phyloP scores from a whole-genome alignment of 2,888 invertebrate species.

The Agonopterix subpropinquella region DNA sequence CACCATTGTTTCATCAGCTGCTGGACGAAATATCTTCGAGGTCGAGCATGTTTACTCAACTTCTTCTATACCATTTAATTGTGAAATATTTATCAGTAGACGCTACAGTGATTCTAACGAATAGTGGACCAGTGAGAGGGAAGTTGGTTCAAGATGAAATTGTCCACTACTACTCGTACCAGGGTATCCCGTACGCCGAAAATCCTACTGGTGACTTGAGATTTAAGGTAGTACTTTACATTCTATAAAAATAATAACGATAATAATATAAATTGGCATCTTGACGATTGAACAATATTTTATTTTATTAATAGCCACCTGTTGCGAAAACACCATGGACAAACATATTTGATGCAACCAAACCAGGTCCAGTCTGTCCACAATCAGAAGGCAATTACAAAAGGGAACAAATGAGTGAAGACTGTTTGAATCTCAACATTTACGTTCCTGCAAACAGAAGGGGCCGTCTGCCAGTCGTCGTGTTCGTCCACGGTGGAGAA shows the following conservation, averaged over 20 bases:
- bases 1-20: no score
- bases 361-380: slow-evolving; percentile 21
- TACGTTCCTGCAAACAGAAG: slow-evolving; percentile 19
- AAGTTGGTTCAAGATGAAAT: slow-evolving; percentile 13
- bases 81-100: no score
- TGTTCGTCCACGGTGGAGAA: slow-evolving; percentile 36
- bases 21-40: no score
- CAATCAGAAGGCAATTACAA: slow-evolving; percentile 14
- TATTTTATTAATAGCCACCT: slow-evolving; percentile 18
- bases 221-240: slow-evolving; percentile 20
- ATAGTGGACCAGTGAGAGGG: slow-evolving; percentile 20
- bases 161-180: slow-evolving; percentile 21
- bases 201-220: slow-evolving; percentile 21
- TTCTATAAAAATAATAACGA: not conserved
- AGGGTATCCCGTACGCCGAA: slow-evolving; percentile 31
- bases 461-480: slow-evolving; percentile 24
- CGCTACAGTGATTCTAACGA: slow-evolving; percentile 13
- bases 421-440: slow-evolving; percentile 26
- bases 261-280: not conserved
- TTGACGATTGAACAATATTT: not conserved
- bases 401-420: slow-evolving; percentile 23
- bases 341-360: slow-evolving; percentile 19
- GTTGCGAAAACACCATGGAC: slow-evolving; percentile 24
- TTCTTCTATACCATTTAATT: no score
- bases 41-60: no score